Base-by-base conservation (phyloP, 2,113 vertebrate species). In the Bubalus kerabau region DNA sequence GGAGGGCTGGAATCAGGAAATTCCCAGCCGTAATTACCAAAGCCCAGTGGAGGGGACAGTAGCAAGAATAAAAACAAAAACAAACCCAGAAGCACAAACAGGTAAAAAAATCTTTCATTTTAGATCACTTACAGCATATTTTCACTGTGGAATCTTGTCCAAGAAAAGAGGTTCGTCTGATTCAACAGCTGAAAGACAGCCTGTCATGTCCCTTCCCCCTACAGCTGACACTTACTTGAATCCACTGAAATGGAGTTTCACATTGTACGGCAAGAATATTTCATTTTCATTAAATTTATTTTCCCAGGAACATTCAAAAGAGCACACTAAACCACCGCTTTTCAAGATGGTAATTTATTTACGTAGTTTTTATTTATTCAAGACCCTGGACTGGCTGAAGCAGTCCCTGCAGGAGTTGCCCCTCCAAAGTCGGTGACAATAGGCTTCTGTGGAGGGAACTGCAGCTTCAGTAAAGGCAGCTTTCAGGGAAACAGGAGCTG, bases 401-500 rank as follows among this genome's bases (percentile, higher is more conserved):
- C 86, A 24, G 86, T 95, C 98, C 88, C 95, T 98, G 83, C 97
- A 98, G 97, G 95, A 98, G 98, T 92, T 67, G 95, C 94, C 95
- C 90, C 96, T 98, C 87, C 95, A 96, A 93, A 97, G 94, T 83
- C 0, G 0, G 54, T 64, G 94, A 99, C 98, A 99, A 98, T 98
- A 90, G 93, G 87, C 84, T 94, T 98, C 98, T 98, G 95, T 98
- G 97, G 96, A 92, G 56, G 48, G 83, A 94, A 67, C 7, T 14
- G 89, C 95, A 96, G 95, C 87, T 80, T 97, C 95, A 97, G 90
- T 50, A 89, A 96, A 97, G 87, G 86, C 74, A 1, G 97, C 83
- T 98, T 98, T 97, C 96, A 98, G 93, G 95, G 97, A 90, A 96
- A 93, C 83, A 13, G 43, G 91, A 98, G 96, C 89, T 56, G 12